Percentiles rank a stretch among this genome's conserved stretches.
phyloP scores from a whole-genome alignment of 2,797 vertebrate genomes.

The Onychomys leucogaster region DNA sequence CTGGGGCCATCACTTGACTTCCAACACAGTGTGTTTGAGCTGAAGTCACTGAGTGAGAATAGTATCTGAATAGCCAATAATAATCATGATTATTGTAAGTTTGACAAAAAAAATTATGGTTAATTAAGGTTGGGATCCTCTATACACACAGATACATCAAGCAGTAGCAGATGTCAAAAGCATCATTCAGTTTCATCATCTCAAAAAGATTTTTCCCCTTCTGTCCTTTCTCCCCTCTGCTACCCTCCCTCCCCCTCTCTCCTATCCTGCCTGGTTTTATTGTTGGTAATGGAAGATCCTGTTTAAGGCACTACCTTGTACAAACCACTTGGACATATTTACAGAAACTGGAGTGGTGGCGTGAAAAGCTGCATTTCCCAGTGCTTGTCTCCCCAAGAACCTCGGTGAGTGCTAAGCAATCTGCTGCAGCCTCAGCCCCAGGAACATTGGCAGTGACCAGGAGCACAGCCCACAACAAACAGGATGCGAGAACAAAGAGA shows the following conservation, averaged over 20 bases:
- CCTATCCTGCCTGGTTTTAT: neutral
- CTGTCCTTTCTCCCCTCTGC: fast-evolving
- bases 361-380: neutral
- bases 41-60: neutral
- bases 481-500: conserved; percentile 50
- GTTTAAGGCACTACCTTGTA: neutral
- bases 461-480: neutral
- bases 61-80: neutral
- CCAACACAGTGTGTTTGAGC: neutral
- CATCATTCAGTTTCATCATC: neutral
- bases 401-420: neutral
- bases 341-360: neutral
- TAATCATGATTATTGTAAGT: neutral
- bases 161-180: neutral
- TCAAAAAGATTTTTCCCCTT: neutral
- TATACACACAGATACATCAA: neutral
- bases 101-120: neutral
- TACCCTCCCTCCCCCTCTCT: no score
- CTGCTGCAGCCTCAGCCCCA: neutral
- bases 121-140: neutral
- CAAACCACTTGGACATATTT: neutral
- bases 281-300: neutral
- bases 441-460: neutral
- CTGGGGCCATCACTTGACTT: neutral
- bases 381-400: neutral